Conservation (phyloP, 2,113 vertebrate species). For the Noctilio leporinus region DNA sequence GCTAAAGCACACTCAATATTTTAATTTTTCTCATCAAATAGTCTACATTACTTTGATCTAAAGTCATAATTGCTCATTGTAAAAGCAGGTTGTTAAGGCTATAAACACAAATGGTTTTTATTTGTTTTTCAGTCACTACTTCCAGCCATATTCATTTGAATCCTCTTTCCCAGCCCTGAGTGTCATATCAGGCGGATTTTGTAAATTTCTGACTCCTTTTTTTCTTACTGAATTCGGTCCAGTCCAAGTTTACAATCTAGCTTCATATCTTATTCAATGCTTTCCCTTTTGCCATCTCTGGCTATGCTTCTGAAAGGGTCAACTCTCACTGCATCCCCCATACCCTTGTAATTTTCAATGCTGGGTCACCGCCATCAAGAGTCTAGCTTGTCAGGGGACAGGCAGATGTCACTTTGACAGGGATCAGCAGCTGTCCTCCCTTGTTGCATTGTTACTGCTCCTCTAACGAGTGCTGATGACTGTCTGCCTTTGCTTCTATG, state of each 20-base stretch:
- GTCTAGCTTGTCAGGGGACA: fast-evolving
- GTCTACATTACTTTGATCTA: background rate
- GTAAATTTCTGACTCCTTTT: background rate
- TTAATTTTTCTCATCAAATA: background rate
- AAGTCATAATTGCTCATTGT: background rate
- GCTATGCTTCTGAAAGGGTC: background rate
- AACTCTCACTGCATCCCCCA: fast-evolving
- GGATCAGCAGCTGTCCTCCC: fast-evolving
- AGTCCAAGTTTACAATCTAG: background rate
- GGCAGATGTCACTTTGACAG: background rate
- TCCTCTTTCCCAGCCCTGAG: background rate
- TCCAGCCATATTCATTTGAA: background rate
- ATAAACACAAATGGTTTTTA: background rate
- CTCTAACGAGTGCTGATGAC: no score
- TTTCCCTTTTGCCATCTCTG: background rate
- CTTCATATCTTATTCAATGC: background rate
- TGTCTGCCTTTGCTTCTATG: no score
- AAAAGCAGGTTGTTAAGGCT: background rate
- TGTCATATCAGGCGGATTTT: background rate
- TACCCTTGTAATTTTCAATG: background rate
- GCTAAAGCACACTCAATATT: background rate
- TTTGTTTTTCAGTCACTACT: background rate
- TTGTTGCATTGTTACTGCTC: fast-evolving
- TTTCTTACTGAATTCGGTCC: background rate
- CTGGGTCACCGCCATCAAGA: fast-evolving